Evolutionary conservation across 2,888 invertebrate species (phyloP), one percentile per base, ranked within the genome.

Genomic region (Sepioteuthis lessoniana): DNA sequence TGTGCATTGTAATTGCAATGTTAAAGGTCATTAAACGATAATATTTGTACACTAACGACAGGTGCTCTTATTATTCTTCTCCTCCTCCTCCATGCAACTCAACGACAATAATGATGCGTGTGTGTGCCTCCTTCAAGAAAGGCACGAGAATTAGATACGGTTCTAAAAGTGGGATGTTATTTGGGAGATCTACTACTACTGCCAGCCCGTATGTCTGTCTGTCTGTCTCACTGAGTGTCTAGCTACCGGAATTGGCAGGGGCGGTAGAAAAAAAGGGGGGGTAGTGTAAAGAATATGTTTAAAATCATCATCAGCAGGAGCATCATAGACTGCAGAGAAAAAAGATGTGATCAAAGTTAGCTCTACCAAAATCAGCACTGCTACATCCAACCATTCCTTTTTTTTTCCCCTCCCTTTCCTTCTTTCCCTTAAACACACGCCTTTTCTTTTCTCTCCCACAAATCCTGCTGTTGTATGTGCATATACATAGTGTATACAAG

Each of bases 161-260:
- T 76, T 76, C 76, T 76, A n/a, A 76, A 76, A 76, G n/a, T 76
- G 76, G 76, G 76, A 76, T 76, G 76, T 35, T 76, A 76, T 76
- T 76, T 13, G n/a, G 76, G n/a, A 76, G n/a, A n/a, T 76, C 76
- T n/a, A n/a, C n/a, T n/a, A 76, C 76, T 76, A n/a, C 76, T 76
- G 76, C 76, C 76, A 76, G n/a, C 76, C 76, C n/a, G 31, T 76
- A n/a, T 76, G 13, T n/a, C n/a, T 76, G 76, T 76, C 76, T 76
- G 76, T 31, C n/a, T 76, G 19, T n/a, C 76, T 5, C n/a, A 76
- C 76, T n/a, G 76, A 3, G 55, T 55, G 28, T 55, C 28, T 55
- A 21, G 28, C 21, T 28, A 55, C 55, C 25, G 28, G 55, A 55
- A 5, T 21, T 21, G 21, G 55, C 21, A 55, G 25, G 76, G 35